Evolutionary conservation across 2,113 vertebrate species (phyloP), one percentile per base, ranked within the genome.

Genomic region (Istiophorus platypterus): DNA sequence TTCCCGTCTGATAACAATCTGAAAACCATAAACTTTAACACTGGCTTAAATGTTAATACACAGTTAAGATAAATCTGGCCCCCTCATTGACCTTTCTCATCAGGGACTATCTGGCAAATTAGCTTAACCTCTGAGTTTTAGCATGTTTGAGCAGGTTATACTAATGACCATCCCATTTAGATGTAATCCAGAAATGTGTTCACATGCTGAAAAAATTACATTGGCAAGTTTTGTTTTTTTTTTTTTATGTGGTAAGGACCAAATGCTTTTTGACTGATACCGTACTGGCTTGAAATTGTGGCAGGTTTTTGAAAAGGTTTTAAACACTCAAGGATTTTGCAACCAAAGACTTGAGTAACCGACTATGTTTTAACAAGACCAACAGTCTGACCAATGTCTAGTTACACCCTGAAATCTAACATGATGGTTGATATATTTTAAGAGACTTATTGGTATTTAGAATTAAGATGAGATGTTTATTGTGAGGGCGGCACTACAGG

Each of bases 1-100:
- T 27, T 68, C 34, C 58, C 34, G 52, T 80, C 76, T 65, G 62
- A 80, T 72, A 74, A 71, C 72, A 74, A 74, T 72, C 74, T 78
- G 37, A 82, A 8, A 34, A 22, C 24, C 27, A 27, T 59, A 31
- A 64, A 78, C 49, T 51, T 70, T 75, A 62, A 63, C 67, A 82
- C 18, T 20, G n/a, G 27, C 42, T 72, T 75, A 62, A 72, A 54
- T 2, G 49, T 71, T 76, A 49, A 76, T 24, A 37, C 42, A 29
- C 22, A 47, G 15, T 47, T 31, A 52, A 80, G 18, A 51, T 37
- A 27, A 67, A 74, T 54, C 64, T 64, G 51, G 47, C 54, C 22
- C 12, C 22, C 0, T 72, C 47, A 24, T 6, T 39, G n/a, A 72
- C 34, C 20, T 57, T 45, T 72, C 18, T 68, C 49, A 47, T 31